Conservation (phyloP, 2,113 vertebrate genomes). For the Lophochroa leadbeateri region DNA sequence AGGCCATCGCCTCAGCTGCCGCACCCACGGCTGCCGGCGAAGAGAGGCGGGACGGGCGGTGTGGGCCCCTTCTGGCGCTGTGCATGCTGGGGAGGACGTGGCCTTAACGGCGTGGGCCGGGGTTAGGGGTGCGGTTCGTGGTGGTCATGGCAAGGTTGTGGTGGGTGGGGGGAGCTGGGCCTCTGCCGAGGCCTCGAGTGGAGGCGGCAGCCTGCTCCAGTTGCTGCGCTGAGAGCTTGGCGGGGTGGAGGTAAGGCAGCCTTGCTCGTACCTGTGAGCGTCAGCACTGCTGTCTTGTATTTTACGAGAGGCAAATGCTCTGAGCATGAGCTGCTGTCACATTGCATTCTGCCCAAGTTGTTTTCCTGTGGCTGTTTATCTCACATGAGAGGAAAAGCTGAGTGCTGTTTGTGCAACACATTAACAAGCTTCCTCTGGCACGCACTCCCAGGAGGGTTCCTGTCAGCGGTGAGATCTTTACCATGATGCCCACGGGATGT, state of each 20-base stretch:
- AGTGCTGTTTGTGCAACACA: background rate
- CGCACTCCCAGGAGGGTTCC: fast-evolving
- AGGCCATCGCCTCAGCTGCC: fast-evolving
- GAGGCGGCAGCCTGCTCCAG: fast-evolving
- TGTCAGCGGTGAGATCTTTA: too few species aligned
- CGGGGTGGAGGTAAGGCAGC: background rate
- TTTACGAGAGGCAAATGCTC: fast-evolving
- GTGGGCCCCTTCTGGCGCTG: fast-evolving
- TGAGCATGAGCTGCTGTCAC: background rate
- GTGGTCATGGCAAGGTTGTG: fast-evolving
- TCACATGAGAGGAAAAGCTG: background rate
- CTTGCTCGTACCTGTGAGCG: fast-evolving
- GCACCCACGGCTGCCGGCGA: fast-evolving
- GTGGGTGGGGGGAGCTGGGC: background rate
- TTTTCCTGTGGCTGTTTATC: background rate
- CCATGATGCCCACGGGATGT: fast-evolving
- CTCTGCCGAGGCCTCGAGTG: background rate
- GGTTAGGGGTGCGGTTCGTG: fast-evolving
- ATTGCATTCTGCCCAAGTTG: fast-evolving
- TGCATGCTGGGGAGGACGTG: background rate
- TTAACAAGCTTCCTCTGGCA: background rate
- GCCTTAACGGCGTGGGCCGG: fast-evolving
- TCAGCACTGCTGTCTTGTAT: fast-evolving
- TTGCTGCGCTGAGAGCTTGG: background rate
- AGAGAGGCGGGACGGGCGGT: fast-evolving